Conservation (phyloP, 1,140 invertebrate genomes). For the Thaumetopoea pityocampa region DNA sequence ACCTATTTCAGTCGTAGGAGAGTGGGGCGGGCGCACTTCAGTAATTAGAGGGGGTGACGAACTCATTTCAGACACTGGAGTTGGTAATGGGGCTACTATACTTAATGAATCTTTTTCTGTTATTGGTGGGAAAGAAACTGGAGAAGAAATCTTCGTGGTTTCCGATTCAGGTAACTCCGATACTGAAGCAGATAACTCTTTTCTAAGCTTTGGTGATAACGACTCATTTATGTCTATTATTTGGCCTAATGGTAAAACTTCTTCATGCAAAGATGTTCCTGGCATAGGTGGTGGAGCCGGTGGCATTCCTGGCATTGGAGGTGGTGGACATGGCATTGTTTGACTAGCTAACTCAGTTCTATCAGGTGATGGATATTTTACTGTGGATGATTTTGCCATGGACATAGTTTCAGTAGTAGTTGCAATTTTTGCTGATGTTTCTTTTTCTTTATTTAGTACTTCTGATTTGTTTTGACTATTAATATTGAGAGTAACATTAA, state of each 20-base stretch:
- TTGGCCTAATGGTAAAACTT: no score
- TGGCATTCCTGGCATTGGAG: conserved; percentile 67
- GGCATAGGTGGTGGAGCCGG: conserved; percentile 58
- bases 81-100: conserved; percentile 43
- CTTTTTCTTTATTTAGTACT: background rate
- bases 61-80: conserved; percentile 48
- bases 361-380: background rate
- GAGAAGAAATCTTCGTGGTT: no score
- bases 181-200: no score
- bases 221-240: no score
- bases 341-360: conserved; percentile 1
- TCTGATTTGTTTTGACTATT: background rate
- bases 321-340: conserved; percentile 52
- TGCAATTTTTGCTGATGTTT: background rate
- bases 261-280: conserved; percentile 16
- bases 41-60: conserved; percentile 65
- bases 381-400: background rate
- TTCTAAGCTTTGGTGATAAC: no score
- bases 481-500: conserved; percentile 1
- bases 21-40: conserved; percentile 64
- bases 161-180: no score
- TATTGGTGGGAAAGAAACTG: conserved; percentile 61
- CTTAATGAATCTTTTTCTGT: background rate
- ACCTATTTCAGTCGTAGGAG: conserved; percentile 66
- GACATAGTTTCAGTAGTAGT: background rate